These are phyloP conservation scores for Schizothorax lantsangensis DNA, from an alignment of 2,797 vertebrate genomes.

Conservation along the genomic window DNA sequence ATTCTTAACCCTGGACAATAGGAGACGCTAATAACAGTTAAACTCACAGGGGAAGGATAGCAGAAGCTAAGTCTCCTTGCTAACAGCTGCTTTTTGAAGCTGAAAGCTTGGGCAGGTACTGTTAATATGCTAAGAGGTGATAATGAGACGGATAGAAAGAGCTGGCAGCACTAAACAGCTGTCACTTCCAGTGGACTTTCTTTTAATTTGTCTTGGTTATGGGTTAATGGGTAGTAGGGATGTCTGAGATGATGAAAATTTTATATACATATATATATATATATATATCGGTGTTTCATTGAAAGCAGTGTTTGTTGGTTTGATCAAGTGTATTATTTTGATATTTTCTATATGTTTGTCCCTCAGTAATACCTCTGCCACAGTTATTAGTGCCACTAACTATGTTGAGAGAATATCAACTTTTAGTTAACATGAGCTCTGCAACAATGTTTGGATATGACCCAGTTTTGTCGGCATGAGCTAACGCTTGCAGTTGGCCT, in stretches of 20 bases:
- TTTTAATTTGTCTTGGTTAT: background rate
- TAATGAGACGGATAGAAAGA: conserved; percentile 25
- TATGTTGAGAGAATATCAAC: background rate
- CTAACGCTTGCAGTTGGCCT: background rate
- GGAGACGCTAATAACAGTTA: conserved; percentile 38
- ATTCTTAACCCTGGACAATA: conserved; percentile 38
- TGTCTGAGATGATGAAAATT: background rate
- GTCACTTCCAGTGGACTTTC: conserved; percentile 12
- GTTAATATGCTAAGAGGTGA: conserved; percentile 38
- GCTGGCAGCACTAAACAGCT: conserved; percentile 15
- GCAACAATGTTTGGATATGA: conserved; percentile 21
- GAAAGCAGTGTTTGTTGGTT: background rate
- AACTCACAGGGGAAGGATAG: conserved; percentile 31
- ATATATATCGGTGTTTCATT: background rate
- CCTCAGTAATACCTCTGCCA: background rate
- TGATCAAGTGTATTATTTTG: background rate
- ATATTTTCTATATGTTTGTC: background rate
- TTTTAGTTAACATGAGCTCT: conserved; percentile 6
- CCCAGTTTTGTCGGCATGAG: conserved; percentile 24
- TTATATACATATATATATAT: too few relatives aligned
- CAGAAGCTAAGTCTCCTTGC: background rate
- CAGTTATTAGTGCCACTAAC: background rate
- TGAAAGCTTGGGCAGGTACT: conserved; percentile 2
- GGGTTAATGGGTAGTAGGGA: background rate
- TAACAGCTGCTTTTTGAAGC: conserved; percentile 23